Percentiles rank a stretch among this genome's conserved stretches.
Evolutionary conservation across 1,140 invertebrate genomes (phyloP).

Genomic region (Drosophila fuyamai): DNA sequence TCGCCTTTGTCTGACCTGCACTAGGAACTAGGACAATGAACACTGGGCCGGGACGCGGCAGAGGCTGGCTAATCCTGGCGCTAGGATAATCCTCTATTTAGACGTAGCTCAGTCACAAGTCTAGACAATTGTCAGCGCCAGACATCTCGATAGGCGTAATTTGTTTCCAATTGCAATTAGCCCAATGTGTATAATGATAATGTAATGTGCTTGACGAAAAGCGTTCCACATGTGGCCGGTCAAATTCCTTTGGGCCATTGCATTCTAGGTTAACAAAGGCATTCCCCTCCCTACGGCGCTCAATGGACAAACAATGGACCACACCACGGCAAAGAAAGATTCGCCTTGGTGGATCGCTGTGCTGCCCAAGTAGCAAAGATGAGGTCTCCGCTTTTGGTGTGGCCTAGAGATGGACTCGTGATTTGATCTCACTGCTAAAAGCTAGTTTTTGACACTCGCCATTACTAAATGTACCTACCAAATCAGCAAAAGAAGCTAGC

Average conservation of each 20-base stretch:
- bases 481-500: constrained; percentile 2
- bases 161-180: constrained; percentile 44
- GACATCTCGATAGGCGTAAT: constrained; percentile 62
- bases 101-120: constrained; percentile 78
- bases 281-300: constrained; percentile 7
- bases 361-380: constrained; percentile 28
- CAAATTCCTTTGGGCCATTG: constrained; percentile 20
- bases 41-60: neutral
- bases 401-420: constrained; percentile 31
- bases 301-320: constrained; percentile 43
- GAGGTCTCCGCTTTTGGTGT: constrained; percentile 17
- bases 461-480: neutral
- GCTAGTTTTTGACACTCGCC: constrained; percentile 9
- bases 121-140: constrained; percentile 75
- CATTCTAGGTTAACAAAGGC: constrained; percentile 54
- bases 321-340: constrained; percentile 36
- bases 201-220: constrained; percentile 38
- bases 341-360: constrained; percentile 2
- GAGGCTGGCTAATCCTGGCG: constrained; percentile 65
- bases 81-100: constrained; percentile 83
- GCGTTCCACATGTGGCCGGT: constrained; percentile 11
- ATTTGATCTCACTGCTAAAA: constrained; percentile 9
- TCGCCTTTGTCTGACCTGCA: constrained; percentile 58
- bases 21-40: constrained; percentile 4
- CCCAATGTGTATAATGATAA: constrained; percentile 37